Evolutionary conservation across 1,140 invertebrate species (phyloP).

Genomic region (Atta cephalotes): DNA sequence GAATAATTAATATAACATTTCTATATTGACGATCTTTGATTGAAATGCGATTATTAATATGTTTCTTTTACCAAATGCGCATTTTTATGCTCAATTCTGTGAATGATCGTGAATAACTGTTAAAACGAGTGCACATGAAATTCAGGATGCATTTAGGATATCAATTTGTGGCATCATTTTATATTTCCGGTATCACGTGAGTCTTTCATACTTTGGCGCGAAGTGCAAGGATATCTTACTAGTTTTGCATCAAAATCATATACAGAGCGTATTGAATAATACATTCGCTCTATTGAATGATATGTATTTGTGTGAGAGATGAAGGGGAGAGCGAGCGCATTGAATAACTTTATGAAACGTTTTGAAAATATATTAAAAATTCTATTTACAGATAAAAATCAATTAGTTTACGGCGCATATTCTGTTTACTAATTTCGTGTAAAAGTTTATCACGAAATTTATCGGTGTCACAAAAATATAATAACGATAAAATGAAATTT

Average conservation of each 20-base stretch:
- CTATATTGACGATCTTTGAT: not conserved
- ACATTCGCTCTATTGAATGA: conserved; percentile 20
- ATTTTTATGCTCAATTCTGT: conserved; percentile 27
- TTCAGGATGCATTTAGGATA: conserved; percentile 41
- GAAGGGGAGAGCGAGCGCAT: too few relatives aligned
- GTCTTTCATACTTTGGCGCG: not conserved
- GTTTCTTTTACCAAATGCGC: not conserved
- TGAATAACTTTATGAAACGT: not conserved
- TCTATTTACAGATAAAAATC: not conserved
- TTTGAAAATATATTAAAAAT: conserved; percentile 17
- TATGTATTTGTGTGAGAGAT: not conserved
- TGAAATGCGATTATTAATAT: not conserved
- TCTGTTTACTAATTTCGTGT: not conserved
- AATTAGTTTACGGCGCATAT: not conserved
- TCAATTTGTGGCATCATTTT: conserved; percentile 34
- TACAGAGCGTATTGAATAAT: conserved; percentile 12
- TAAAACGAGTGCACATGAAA: conserved; percentile 7
- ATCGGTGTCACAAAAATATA: not conserved
- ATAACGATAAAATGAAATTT: conserved; percentile 18
- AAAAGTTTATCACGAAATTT: not conserved
- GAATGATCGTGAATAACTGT: conserved; percentile 13
- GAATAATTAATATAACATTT: conserved; percentile 8
- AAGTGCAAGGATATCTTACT: conserved; percentile 24
- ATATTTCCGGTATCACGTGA: conserved; percentile 42
- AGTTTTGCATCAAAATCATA: conserved; percentile 38